Percentiles rank a stretch among this genome's conserved stretches.
Evolutionary conservation across 2,797 vertebrate genomes (phyloP).

Genomic region (Muscicapa striata): DNA sequence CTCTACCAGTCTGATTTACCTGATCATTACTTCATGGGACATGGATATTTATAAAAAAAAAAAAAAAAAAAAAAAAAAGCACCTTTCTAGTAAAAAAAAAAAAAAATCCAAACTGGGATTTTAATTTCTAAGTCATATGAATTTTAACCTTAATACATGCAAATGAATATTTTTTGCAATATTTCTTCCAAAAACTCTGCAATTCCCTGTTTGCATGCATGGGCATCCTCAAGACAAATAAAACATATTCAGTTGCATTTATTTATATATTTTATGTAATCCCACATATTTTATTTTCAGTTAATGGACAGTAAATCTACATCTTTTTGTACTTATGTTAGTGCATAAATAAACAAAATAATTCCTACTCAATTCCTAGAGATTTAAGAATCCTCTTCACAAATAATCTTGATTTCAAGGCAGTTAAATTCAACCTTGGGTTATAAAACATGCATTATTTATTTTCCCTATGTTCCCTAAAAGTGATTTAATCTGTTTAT

Average conservation of each 20-base stretch:
- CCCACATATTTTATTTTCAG: neutral
- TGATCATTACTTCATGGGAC: neutral
- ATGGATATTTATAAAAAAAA: neutral
- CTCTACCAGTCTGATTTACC: neutral
- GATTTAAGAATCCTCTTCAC: neutral
- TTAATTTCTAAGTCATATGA: neutral
- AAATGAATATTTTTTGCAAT: neutral
- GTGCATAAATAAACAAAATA: neutral
- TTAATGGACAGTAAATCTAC: neutral
- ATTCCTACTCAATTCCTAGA: neutral
- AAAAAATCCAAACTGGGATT: neutral
- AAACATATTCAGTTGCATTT: neutral
- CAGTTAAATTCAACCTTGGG: neutral
- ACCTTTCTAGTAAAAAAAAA: neutral
- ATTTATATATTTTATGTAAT: neutral
- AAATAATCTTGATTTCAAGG: neutral
- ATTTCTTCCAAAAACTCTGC: neutral
- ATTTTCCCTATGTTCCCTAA: neutral
- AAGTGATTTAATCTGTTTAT: neutral
- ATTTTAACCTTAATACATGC: neutral
- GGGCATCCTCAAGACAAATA: neutral
- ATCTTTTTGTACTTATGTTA: neutral
- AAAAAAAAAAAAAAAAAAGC: too few relatives aligned
- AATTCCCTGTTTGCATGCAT: neutral
- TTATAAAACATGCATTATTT: neutral